Conservation (phyloP, 2,888 invertebrate species). For the Philereme transversata region DNA sequence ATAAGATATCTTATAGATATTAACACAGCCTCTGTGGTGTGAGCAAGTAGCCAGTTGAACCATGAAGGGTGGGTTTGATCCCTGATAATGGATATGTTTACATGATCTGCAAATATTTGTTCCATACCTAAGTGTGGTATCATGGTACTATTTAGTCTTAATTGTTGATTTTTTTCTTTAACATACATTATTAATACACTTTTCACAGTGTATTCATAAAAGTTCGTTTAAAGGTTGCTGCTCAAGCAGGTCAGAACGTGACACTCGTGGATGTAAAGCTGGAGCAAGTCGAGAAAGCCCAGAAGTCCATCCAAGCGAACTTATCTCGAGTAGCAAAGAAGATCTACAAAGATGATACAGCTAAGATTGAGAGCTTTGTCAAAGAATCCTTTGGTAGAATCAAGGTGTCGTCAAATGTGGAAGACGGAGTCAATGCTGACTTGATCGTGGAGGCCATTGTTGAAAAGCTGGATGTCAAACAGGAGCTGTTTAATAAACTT, state of each 20-base stretch:
- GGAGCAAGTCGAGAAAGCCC: slow-evolving; percentile 88
- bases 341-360: slow-evolving; percentile 86
- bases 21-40: too few relatives aligned
- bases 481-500: slow-evolving; percentile 89
- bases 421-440: slow-evolving; percentile 86
- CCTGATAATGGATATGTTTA: too few relatives aligned
- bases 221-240: slow-evolving; percentile 87
- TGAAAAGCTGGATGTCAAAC: slow-evolving; percentile 91
- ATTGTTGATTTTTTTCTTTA: too few relatives aligned
- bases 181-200: too few relatives aligned
- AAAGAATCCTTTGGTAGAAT: slow-evolving; percentile 81
- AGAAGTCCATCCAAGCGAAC: slow-evolving; percentile 87
- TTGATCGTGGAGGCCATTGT: slow-evolving; percentile 94
- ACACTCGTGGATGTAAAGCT: slow-evolving; percentile 91
- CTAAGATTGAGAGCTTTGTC: slow-evolving; percentile 87
- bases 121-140: too few relatives aligned
- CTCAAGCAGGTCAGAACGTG: slow-evolving; percentile 92
- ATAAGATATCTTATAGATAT: too few relatives aligned
- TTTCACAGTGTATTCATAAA: too few relatives aligned
- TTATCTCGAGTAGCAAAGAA: slow-evolving; percentile 92
- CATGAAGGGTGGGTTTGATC: too few relatives aligned
- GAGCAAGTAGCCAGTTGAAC: too few relatives aligned
- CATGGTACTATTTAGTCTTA: too few relatives aligned
- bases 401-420: slow-evolving; percentile 83
- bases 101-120: too few relatives aligned